These are phyloP conservation scores for Melanotaenia duboulayi DNA, from an alignment of 2,113 vertebrate species.

Conservation along the genomic window DNA sequence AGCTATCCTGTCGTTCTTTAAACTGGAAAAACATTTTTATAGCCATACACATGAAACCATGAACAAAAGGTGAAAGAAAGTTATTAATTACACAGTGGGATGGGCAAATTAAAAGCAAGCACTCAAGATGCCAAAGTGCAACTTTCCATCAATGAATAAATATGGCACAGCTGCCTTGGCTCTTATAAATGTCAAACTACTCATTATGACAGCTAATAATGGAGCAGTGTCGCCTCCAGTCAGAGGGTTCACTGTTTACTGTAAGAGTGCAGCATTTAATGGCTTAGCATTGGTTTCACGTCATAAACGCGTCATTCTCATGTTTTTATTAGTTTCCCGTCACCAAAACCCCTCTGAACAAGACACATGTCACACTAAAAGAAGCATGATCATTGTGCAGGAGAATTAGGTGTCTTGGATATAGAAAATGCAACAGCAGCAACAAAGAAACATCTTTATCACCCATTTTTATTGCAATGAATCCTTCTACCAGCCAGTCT, in stretches of 20 bases:
- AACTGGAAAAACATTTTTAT: too few relatives aligned
- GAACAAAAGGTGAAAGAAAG: background rate
- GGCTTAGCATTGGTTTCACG: background rate
- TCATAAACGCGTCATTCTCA: background rate
- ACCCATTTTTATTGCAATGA: background rate
- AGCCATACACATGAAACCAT: background rate
- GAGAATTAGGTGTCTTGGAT: background rate
- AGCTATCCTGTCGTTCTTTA: too few relatives aligned
- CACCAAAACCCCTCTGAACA: background rate
- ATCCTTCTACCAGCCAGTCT: background rate
- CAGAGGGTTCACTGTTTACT: constrained; percentile 14
- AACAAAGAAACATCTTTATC: background rate
- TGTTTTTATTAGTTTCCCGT: background rate
- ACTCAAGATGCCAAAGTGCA: constrained; percentile 26
- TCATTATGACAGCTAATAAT: constrained; percentile 37
- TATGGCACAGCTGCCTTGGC: background rate
- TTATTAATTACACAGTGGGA: constrained; percentile 1
- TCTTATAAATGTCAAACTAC: constrained; percentile 11
- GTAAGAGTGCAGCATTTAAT: constrained; percentile 4
- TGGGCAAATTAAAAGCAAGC: constrained; percentile 29
- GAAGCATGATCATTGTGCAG: background rate
- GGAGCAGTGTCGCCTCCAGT: constrained; percentile 25
- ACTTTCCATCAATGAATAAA: constrained; percentile 22
- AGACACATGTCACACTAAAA: background rate
- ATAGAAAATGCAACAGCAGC: background rate